phyloP scores from a whole-genome alignment of 2,888 invertebrate species.

The Malthinus flaveolus region DNA sequence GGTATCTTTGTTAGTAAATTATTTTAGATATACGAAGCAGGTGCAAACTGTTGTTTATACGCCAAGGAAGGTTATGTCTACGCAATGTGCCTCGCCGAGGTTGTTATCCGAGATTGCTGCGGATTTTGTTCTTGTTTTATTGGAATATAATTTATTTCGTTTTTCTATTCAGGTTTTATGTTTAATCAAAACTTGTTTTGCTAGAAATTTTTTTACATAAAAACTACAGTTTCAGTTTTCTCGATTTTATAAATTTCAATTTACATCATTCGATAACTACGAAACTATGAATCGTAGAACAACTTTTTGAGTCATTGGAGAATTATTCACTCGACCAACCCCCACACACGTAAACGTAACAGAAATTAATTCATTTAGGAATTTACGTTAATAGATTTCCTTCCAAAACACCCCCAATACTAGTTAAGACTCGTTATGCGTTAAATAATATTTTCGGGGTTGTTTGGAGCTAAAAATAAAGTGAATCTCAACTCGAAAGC shows the following conservation, averaged over 20 bases:
- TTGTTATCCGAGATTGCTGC: conserved; percentile 26
- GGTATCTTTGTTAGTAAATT: conserved; percentile 51
- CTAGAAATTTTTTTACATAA: background rate
- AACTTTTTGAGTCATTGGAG: too few species aligned
- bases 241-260: too few species aligned
- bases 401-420: background rate
- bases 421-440: background rate
- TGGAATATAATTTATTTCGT: conserved; percentile 9
- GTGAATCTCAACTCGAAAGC: too few species aligned
- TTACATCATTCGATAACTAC: too few species aligned
- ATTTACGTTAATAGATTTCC: too few species aligned
- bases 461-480: too few species aligned
- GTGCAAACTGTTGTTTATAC: conserved; percentile 43
- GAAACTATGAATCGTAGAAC: too few species aligned
- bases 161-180: conserved; percentile 10
- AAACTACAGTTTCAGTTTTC: background rate
- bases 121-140: conserved; percentile 18
- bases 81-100: conserved; percentile 12
- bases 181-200: conserved; percentile 3
- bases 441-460: too few species aligned
- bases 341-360: too few species aligned
- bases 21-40: conserved; percentile 51
- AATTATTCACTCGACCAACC: too few species aligned
- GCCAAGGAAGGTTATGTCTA: conserved; percentile 27
- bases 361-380: too few species aligned